A percentile compares a stretch with the other conserved stretches of the same genome.
Evolutionary conservation across 1,140 invertebrate species (phyloP).

Genomic region (Copidosoma floridanum): DNA sequence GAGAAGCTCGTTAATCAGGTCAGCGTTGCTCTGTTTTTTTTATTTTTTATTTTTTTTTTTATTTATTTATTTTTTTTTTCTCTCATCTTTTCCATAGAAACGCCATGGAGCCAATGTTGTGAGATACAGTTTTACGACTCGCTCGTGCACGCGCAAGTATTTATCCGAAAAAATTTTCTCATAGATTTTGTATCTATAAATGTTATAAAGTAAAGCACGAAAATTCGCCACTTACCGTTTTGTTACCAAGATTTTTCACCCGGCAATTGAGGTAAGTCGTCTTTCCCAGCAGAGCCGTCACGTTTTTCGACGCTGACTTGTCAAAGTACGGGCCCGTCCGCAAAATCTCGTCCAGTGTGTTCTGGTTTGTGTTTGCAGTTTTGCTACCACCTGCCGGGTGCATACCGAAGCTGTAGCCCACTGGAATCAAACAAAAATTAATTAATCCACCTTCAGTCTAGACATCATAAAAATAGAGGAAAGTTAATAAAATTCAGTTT

Average conservation of each 20-base stretch:
- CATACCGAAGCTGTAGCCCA: constrained; percentile 41
- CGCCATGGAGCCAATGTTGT: too few relatives aligned
- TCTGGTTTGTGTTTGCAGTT: constrained; percentile 44
- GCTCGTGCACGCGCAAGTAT: too few relatives aligned
- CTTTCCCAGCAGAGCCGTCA: constrained; percentile 79
- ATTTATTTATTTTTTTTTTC: too few relatives aligned
- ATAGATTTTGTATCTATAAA: too few relatives aligned
- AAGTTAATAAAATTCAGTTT: too few relatives aligned
- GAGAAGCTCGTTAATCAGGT: not conserved
- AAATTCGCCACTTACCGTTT: constrained; percentile 71
- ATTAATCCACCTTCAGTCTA: too few relatives aligned
- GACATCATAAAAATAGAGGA: too few relatives aligned
- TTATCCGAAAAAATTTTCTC: too few relatives aligned
- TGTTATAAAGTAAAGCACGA: too few relatives aligned
- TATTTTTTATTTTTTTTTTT: too few relatives aligned
- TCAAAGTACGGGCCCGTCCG: constrained; percentile 68
- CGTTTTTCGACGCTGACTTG: constrained; percentile 69
- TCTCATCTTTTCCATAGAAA: too few relatives aligned
- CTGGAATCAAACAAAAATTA: constrained; percentile 24
- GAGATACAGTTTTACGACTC: not conserved
- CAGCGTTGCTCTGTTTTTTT: not conserved
- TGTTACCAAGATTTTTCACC: constrained; percentile 82
- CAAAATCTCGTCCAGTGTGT: constrained; percentile 44
- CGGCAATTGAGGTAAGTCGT: constrained; percentile 82
- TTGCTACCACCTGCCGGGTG: constrained; percentile 44